These are phyloP conservation scores for Drosophila kepulauana DNA, from an alignment of 1,140 invertebrate genomes.

Conservation along the genomic window DNA sequence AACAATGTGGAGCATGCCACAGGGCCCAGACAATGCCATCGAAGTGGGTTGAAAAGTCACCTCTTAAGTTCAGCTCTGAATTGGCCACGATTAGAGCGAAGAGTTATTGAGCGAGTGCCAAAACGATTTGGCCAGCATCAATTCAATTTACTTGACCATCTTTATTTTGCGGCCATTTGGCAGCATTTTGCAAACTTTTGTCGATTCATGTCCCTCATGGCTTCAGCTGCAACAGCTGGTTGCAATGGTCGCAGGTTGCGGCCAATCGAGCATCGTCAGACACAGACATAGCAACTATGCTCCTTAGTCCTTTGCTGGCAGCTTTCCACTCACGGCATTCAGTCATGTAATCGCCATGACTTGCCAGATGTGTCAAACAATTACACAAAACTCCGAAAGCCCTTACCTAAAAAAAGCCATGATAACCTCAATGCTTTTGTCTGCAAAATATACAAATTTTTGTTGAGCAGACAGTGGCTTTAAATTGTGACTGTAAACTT, in stretches of 20 bases:
- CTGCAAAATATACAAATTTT: conserved; percentile 14
- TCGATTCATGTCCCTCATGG: conserved; percentile 48
- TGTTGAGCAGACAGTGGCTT: neutral
- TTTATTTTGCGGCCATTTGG: conserved; percentile 27
- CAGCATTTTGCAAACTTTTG: conserved; percentile 40
- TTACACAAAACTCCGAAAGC: conserved; percentile 33
- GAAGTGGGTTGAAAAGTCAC: neutral
- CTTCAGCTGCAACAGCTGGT: conserved; percentile 35
- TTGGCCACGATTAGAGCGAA: neutral
- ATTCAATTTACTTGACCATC: conserved; percentile 47
- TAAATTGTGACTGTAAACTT: too few relatives aligned
- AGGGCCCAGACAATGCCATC: too few relatives aligned
- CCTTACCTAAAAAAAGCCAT: conserved; percentile 16
- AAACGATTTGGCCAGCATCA: conserved; percentile 38
- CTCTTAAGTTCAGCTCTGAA: neutral
- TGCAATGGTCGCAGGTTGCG: conserved; percentile 24
- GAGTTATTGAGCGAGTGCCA: conserved; percentile 26
- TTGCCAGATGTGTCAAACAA: conserved; percentile 36
- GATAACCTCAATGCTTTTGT: conserved; percentile 13
- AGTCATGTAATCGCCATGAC: conserved; percentile 47
- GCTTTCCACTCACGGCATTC: conserved; percentile 22
- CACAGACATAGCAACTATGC: conserved; percentile 46
- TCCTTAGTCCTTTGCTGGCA: conserved; percentile 7
- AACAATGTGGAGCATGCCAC: conserved; percentile 5
- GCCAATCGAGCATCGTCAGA: conserved; percentile 12